Conservation (phyloP, 1,140 invertebrate species). For the Medauroidea extradentata region DNA sequence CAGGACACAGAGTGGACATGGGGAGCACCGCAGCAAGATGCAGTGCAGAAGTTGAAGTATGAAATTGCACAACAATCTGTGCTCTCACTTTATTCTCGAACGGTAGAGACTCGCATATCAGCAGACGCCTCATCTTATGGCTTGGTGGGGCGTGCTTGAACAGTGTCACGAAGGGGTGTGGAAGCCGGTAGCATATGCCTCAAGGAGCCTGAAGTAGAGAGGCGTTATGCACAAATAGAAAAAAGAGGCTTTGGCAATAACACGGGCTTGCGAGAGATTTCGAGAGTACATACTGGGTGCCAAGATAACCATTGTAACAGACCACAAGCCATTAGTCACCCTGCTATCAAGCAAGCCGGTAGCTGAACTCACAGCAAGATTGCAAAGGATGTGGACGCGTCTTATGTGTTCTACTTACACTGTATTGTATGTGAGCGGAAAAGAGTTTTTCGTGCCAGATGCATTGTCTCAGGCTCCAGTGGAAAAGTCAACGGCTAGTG, state of each 20-base stretch:
- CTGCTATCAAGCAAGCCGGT: neutral
- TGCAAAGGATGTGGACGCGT: neutral
- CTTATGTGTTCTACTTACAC: neutral
- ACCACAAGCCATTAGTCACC: neutral
- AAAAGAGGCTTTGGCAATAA: neutral
- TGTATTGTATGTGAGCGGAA: neutral
- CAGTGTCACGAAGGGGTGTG: neutral
- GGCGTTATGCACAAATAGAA: neutral
- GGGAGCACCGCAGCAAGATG: too few species aligned
- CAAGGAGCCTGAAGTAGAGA: neutral
- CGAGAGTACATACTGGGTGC: neutral
- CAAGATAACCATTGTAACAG: neutral
- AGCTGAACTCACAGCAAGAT: neutral
- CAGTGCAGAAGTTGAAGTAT: too few species aligned
- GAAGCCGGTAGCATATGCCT: neutral
- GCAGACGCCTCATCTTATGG: too few species aligned
- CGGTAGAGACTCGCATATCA: too few species aligned
- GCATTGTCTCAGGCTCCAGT: neutral
- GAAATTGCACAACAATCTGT: too few species aligned
- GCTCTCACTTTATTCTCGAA: too few species aligned
- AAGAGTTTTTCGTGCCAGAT: neutral
- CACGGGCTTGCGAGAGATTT: neutral
- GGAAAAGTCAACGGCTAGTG: neutral
- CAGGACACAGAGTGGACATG: too few species aligned
- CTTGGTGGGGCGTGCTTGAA: neutral